Conservation (phyloP, 2,888 invertebrate species). For the Rutpela maculata region DNA sequence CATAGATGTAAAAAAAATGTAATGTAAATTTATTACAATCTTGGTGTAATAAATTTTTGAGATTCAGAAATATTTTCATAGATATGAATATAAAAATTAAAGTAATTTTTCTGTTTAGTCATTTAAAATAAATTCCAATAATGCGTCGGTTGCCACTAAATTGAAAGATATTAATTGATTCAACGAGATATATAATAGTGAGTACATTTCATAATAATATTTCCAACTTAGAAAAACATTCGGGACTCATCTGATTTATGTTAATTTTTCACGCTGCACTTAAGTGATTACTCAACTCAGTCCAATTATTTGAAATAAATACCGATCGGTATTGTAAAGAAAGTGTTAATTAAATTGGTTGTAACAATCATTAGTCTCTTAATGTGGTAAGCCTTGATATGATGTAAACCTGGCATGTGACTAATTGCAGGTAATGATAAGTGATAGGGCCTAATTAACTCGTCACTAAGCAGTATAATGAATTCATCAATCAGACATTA, state of each 20-base stretch:
- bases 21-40: no score
- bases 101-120: no score
- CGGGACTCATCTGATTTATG: background rate
- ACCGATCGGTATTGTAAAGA: constrained; percentile 30
- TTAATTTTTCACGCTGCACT: background rate
- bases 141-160: no score
- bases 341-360: constrained; percentile 63
- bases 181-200: no score
- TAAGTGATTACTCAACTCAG: constrained; percentile 8
- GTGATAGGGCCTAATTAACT: constrained; percentile 68
- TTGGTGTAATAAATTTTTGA: no score
- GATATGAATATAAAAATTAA: no score
- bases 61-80: no score
- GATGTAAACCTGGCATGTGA: constrained; percentile 66
- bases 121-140: no score
- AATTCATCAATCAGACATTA: constrained; percentile 70
- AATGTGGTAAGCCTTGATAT: constrained; percentile 55
- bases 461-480: constrained; percentile 68
- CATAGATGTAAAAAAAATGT: no score
- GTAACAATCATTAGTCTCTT: constrained; percentile 58
- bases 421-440: constrained; percentile 69
- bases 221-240: background rate
- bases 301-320: constrained; percentile 27
- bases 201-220: background rate
- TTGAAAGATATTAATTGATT: no score